Evolutionary conservation across 2,797 vertebrate genomes (phyloP), one percentile per base, ranked within the genome.

Genomic region (Hephaestus fuliginosus): DNA sequence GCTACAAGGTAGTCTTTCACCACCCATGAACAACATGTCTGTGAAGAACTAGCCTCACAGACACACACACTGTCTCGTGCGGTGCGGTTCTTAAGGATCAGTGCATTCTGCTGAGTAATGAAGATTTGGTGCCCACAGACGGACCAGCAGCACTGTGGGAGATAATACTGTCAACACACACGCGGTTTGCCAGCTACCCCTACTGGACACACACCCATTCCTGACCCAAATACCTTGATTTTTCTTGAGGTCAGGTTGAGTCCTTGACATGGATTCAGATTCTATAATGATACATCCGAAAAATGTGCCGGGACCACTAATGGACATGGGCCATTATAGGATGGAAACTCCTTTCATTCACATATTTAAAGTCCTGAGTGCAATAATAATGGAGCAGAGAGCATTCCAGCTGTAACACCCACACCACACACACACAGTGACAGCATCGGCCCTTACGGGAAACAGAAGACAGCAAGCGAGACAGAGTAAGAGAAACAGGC

Each of bases 391-490:
- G 80, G 77, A 82, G 80, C 73, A 76, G 77, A 80, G 77, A 81
- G 76, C 75, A 84, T 84, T 88, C 62, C 46, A 57, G 73, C 71
- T 80, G 28, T 67, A 86, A 79, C 88, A 83, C 81, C 69, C 81
- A 78, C 51, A 78, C 51, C 65, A 49, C 65, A 66, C 67, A 61
- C 49, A 63, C 44, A 55, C 64, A 63, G 76, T 90, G 88, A 92
- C 90, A 86, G 79, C 83, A 88, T 88, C 85, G 72, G 72, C 58
- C 48, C 76, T 91, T 92, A 91, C 80, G 81, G 90, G 91, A 94
- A 94, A 80, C 81, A 81, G 71, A 86, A 87, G 87, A 89, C 78
- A 76, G 75, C 72, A 67, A 80, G 74, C 70, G 61, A 83, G 77
- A 75, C 65, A 15, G 33, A 71, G 67, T 57, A 64, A 76, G 74